Evolutionary conservation across 2,797 vertebrate species (phyloP), one percentile per base, ranked within the genome.

Genomic region (Dicrostonyx torquatus): DNA sequence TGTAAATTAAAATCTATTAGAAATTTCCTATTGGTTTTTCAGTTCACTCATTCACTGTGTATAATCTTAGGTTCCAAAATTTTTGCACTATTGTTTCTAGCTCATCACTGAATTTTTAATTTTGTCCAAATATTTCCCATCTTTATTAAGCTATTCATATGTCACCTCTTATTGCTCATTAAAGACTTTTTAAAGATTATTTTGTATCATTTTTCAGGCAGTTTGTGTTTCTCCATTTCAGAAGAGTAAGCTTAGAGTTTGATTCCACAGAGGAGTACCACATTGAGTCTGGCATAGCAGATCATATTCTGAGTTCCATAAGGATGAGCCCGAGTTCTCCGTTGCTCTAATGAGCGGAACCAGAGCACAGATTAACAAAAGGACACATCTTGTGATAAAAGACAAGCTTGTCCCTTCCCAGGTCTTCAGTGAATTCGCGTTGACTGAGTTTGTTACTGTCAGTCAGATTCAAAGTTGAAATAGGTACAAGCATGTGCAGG

Each of bases 401-500:
- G 86, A 89, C 31, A 82, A 97, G 66, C 26, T 86, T 92, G 53
- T 93, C 66, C 83, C 91, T 97, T 97, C 76, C 96, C 53, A 91
- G 66, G 55, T 98, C 83, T 83, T 80, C 48, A 87, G 95, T 97
- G 77, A 93, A 73, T 95, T 96, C 76, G 70, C 53, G 85, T 97
- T n/a, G 96, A 64, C 66, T 97, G 89, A 73, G 92, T 88, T 83
- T 94, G 43, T 96, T 97, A 90, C 64, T 60, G 92, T 96, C 92
- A 50, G 15, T 79, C 96, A 73, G 64, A 53, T 89, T 96, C 98
- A 97, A 97, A 96, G 96, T 96, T 97, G 97, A 96, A 96, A 97
- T 96, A 97, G 96, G 90, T 98, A 97, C 97, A 98, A 96, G 97
- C 98, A 98, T 97, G 97, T 98, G 97, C 97, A 98, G 97, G 98